Evolutionary conservation across 2,797 vertebrate genomes (phyloP), one percentile per base, ranked within the genome.

Genomic region (Danio kyathit): DNA sequence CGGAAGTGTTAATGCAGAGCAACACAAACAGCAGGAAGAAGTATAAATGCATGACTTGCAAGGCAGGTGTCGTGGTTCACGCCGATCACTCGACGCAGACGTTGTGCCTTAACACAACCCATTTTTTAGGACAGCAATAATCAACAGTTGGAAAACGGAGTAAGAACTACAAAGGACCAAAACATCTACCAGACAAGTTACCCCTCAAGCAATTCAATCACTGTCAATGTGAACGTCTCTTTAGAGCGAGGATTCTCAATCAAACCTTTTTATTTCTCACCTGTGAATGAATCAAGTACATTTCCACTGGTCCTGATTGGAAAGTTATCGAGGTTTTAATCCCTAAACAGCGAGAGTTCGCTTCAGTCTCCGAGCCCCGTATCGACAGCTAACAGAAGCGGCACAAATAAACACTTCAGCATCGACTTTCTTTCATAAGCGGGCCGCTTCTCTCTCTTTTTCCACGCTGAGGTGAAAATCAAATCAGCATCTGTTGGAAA

Each of bases 381-480:
- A 60, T 48, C 12, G 41, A 73, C 43, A 11, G 40, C 7, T 11
- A 44, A 44, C 56, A 61, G 13, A 48, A 12, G 19, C 6, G 46
- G 3, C 13, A 29, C 0, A 0, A 77, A 57, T 52, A 51, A 43
- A 64, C n/a, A 46, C n/a, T 60, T 74, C 12, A 17, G n/a, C 13
- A 21, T 7, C 5, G 4, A 57, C 66, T n/a, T 13, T 52, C 21
- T 14, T 49, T 78, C 38, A 16, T 73, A 17, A 60, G 57, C 41
- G 46, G 16, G 29, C n/a, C 21, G 59, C 8, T 69, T 65, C 46
- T 29, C 29, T 29, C 29, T 29, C 29, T 29, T 29, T 70, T 52
- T 82, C 19, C 61, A 63, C 16, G 65, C 72, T 57, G 43, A 46
- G 48, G 14, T 44, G 44, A 76, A 84, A 70, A 74, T 72, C 48